These are phyloP conservation scores for Epirrhoe alternata DNA, from an alignment of 2,888 invertebrate genomes.

Conservation along the genomic window DNA sequence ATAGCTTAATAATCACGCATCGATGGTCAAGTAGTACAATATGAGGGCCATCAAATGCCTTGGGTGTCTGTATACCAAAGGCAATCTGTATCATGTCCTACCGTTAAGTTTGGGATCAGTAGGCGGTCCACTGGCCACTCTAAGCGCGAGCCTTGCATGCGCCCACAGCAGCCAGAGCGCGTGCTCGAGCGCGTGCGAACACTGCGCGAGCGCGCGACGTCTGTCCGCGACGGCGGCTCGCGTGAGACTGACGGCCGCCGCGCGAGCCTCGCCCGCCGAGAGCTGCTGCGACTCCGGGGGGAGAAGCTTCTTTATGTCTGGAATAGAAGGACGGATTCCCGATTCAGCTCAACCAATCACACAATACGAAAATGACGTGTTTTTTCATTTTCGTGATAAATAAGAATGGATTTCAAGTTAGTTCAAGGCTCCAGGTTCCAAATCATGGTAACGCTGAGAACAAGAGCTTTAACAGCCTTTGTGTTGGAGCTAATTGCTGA, in stretches of 20 bases:
- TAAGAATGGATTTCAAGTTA: no score
- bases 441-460: no score
- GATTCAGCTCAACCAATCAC: no score
- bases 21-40: no score
- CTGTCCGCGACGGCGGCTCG: conserved; percentile 51
- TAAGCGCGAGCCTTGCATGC: conserved; percentile 89
- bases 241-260: conserved; percentile 48
- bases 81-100: neutral
- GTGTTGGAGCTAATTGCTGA: no score
- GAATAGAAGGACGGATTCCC: neutral
- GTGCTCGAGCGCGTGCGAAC: conserved; percentile 88
- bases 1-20: no score
- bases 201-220: conserved; percentile 85
- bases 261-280: conserved; percentile 60
- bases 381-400: no score
- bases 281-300: conserved; percentile 46
- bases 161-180: conserved; percentile 91
- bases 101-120: conserved; percentile 2
- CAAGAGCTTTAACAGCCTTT: no score
- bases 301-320: conserved; percentile 84
- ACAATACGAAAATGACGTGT: no score
- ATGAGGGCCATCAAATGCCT: no score
- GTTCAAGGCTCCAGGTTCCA: no score
- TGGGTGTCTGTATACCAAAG: no score
- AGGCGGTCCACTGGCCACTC: conserved; percentile 82